These are phyloP conservation scores for Acrocephalus arundinaceus DNA, from an alignment of 2,113 vertebrate genomes.

Conservation along the genomic window DNA sequence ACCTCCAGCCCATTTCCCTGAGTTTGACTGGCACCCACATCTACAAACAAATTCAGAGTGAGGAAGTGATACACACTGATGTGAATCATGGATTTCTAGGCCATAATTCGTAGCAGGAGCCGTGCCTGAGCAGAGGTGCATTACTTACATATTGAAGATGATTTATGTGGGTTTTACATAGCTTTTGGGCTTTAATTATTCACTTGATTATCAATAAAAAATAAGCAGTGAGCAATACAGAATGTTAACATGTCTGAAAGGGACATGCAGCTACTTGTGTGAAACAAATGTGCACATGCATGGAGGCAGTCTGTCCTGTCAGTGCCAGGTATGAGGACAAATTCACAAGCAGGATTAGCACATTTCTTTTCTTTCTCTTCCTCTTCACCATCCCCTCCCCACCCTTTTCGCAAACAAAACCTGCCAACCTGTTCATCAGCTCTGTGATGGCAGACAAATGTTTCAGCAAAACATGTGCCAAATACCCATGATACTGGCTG, in stretches of 20 bases:
- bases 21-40: not conserved
- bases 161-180: conserved; percentile 71
- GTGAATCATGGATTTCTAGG: conserved; percentile 57
- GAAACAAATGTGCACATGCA: conserved; percentile 6
- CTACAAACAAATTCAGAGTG: conserved; percentile 6
- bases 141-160: conserved; percentile 58
- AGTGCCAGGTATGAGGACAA: conserved; percentile 38
- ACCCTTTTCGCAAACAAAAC: conserved; percentile 57
- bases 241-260: conserved; percentile 54
- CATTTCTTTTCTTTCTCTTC: conserved; percentile 26
- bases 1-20: not conserved
- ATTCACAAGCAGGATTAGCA: conserved; percentile 50
- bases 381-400: not conserved
- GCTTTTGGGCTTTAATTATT: conserved; percentile 77
- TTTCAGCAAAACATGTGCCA: conserved; percentile 74
- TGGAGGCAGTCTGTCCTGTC: not conserved
- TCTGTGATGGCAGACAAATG: conserved; percentile 74
- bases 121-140: conserved; percentile 46
- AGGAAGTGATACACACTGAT: not conserved
- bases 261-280: not conserved
- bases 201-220: conserved; percentile 80
- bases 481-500: conserved; percentile 75
- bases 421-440: conserved; percentile 76
- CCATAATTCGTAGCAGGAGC: conserved; percentile 54
- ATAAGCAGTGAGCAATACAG: conserved; percentile 60